Evolutionary conservation across 2,888 invertebrate genomes (phyloP), one percentile per base, ranked within the genome.

Genomic region (Ephialtes manifestator): DNA sequence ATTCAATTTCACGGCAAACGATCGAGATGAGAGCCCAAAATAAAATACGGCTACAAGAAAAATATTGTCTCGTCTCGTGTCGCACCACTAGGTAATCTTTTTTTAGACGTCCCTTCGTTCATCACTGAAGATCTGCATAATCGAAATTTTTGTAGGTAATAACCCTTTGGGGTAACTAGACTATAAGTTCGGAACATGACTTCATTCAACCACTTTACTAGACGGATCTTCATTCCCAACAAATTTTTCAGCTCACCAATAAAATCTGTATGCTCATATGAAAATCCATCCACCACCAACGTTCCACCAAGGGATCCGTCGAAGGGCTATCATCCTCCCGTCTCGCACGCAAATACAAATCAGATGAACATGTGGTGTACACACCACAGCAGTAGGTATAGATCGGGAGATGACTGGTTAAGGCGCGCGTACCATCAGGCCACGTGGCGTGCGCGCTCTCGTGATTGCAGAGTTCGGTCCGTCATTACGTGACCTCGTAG

Each of bases 391-490:
- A 71, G 76, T 80, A 60, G 71, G 76, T 80, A 77, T 31, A 55
- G 67, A 76, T 81, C 53, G 82, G 65, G 81, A 82, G 84, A 84
- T 86, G 81, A 74, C 63, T 84, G 82, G 83, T 85, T 84, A 83
- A 84, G 83, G 83, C 86, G 82, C 82, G 86, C 86, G 81, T 88
- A 86, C 87, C 86, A 81, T 88, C 83, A 89, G 89, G 91, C 91
- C 93, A 93, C 93, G 92, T 93, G 93, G 93, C 92, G 90, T 93
- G 92, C 90, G 92, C 92, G 91, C 91, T 92, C 90, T 90, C 91
- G 93, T 93, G 93, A 93, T 93, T 93, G 92, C 89, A 92, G 92
- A 92, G 92, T 93, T 93, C 88, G 88, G 87, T 82, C 92, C 90
- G 90, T 93, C 91, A 93, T 93, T 93, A 93, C 90, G 87, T 88